Base-by-base conservation (phyloP, 1,140 invertebrate genomes). In the Drosophila nannoptera region DNA sequence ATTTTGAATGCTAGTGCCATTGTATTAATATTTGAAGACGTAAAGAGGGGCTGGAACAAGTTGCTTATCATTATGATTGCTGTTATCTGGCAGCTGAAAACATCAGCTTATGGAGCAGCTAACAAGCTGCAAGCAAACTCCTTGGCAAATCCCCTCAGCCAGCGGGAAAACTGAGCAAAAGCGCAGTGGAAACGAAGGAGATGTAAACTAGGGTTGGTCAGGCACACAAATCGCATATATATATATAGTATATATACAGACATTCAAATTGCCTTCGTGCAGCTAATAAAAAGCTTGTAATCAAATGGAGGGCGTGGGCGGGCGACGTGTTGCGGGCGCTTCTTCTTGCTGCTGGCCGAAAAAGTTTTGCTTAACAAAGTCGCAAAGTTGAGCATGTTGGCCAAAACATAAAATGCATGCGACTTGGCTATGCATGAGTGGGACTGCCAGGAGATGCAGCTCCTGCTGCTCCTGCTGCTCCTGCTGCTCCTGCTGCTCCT, bases 271-370 rank as follows among this genome's bases (percentile, higher is more conserved):
- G 77, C 81, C 81, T 84, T 84, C 55, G 81, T 81, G 77, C 58
- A 68, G 77, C 73, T 86, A 80, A 86, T 86, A 84, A 84, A 86
- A 84, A 80, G 80, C 76, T 60, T 80, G 80, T 80, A 84, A 83
- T 84, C 75, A 83, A 78, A 78, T 69, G 22, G 22, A 22, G 22
- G 22, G 22, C 22, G 22, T 22, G 68, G 78, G 68, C 43, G 53
- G 33, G 8, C 16, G 8, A 9, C 7, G 16, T 29, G 43, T 14
- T 9, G 7, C 43, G 40, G n/a, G 2, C 2, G 11, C 0, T 38
- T 38, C 3, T 40, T 48, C 42, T 40, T 38, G 12, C 29, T 48
- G 46, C 46, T 45, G 40, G 35, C 53, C 35, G 38, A 36, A 56
- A 75, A 84, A 74, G 60, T 84, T 82, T 78, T 45, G 61, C 65